Evolutionary conservation across 2,888 invertebrate species (phyloP).

Genomic region (Troilus luridus): DNA sequence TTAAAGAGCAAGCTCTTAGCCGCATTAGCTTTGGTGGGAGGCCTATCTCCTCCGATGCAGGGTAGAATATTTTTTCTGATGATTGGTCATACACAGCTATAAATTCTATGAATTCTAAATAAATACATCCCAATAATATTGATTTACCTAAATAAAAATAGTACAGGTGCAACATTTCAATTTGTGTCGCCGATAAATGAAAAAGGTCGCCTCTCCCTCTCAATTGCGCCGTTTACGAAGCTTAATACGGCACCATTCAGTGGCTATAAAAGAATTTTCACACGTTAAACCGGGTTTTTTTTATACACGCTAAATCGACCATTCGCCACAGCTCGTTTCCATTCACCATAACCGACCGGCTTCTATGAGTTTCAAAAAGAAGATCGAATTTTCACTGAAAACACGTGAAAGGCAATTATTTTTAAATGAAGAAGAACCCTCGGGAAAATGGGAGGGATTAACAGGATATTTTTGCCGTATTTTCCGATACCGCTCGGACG

Average conservation of each 20-base stretch:
- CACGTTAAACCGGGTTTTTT: neutral
- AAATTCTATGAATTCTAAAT: too few species aligned
- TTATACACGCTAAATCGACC: constrained; percentile 8
- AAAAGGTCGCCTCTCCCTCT: too few species aligned
- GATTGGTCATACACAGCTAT: too few species aligned
- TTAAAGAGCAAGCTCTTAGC: too few species aligned
- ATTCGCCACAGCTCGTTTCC: neutral
- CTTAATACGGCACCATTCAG: neutral
- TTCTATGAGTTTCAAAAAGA: neutral
- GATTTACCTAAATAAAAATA: too few species aligned
- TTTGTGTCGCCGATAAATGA: too few species aligned
- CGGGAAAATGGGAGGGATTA: neutral
- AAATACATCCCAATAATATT: too few species aligned
- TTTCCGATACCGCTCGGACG: neutral
- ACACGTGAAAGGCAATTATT: neutral
- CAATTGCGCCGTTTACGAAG: too few species aligned
- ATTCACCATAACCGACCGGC: neutral
- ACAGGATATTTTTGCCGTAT: neutral
- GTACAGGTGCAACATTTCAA: too few species aligned
- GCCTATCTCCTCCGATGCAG: too few species aligned
- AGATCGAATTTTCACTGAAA: neutral
- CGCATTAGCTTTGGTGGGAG: too few species aligned
- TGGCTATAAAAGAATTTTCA: neutral
- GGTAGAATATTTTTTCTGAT: too few species aligned
- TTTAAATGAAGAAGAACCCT: neutral